phyloP scores from a whole-genome alignment of 2,797 vertebrate genomes.

The Sciurus carolinensis region DNA sequence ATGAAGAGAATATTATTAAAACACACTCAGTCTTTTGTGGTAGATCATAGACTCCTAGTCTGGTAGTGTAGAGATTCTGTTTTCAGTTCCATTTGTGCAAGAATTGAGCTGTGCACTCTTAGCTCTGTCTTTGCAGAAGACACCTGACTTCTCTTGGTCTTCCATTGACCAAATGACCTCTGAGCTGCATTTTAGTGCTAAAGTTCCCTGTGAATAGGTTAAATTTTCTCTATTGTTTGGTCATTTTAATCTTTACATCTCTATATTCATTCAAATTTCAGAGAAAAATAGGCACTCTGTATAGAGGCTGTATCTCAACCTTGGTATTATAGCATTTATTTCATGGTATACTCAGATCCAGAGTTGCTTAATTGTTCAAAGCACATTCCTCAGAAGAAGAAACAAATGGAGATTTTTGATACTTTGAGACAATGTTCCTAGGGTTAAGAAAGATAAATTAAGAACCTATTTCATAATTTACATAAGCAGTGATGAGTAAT shows the following conservation, averaged over 20 bases:
- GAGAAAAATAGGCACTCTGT: accelerated
- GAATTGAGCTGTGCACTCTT: background rate
- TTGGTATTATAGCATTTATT: background rate
- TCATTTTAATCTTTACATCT: background rate
- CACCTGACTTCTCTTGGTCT: background rate
- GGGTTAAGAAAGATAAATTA: background rate
- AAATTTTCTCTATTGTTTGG: background rate
- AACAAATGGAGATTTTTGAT: background rate
- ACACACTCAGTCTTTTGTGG: background rate
- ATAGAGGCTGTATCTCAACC: background rate
- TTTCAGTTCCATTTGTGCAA: background rate
- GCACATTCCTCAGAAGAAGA: background rate
- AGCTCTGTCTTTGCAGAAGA: background rate
- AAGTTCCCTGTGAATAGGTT: background rate
- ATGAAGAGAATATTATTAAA: background rate
- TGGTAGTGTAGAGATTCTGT: background rate
- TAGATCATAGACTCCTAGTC: too few species aligned
- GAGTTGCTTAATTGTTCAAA: background rate
- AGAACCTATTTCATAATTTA: background rate
- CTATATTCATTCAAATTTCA: background rate
- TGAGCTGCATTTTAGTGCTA: background rate
- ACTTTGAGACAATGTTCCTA: background rate
- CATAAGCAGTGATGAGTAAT: background rate
- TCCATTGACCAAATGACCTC: background rate
- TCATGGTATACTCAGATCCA: background rate